Percentiles rank a stretch among this genome's conserved stretches.
These are phyloP conservation scores for Desoria tigrina DNA, from an alignment of 2,888 invertebrate species.

Conservation along the genomic window DNA sequence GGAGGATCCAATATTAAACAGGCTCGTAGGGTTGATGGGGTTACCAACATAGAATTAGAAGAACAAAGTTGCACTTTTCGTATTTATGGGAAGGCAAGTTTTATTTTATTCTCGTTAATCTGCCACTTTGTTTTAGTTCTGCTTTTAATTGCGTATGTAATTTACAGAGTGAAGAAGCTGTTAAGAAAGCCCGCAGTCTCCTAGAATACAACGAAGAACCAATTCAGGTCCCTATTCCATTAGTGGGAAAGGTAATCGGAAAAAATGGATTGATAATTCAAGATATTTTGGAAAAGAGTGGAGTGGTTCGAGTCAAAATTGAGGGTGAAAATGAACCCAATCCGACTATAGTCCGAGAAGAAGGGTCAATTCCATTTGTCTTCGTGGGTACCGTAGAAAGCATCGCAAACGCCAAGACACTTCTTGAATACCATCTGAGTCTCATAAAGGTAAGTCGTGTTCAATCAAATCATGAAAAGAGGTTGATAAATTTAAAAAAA, in stretches of 20 bases:
- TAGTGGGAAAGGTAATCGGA: constrained; percentile 97
- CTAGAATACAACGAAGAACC: constrained; percentile 96
- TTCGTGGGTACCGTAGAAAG: constrained; percentile 87
- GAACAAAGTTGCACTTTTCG: constrained; percentile 94
- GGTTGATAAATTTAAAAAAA: too few relatives aligned
- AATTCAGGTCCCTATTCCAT: constrained; percentile 88
- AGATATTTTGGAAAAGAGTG: constrained; percentile 99
- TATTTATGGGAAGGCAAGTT: constrained; percentile 82
- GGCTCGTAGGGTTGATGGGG: constrained; percentile 88
- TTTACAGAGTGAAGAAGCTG: constrained; percentile 77
- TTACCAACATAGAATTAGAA: constrained; percentile 92
- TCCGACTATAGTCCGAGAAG: constrained; percentile 85
- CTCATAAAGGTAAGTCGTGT: constrained; percentile 88
- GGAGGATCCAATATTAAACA: constrained; percentile 90
- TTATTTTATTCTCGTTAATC: too few relatives aligned
- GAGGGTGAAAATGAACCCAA: constrained; percentile 97
- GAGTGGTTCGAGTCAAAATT: constrained; percentile 94
- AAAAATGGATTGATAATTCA: constrained; percentile 97
- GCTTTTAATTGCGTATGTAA: constrained; percentile 11
- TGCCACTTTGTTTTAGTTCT: background rate
- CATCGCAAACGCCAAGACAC: constrained; percentile 92
- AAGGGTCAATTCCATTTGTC: constrained; percentile 95
- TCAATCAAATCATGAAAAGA: too few relatives aligned
- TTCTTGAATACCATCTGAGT: constrained; percentile 93
- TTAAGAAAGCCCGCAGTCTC: constrained; percentile 87